Evolutionary conservation across 2,113 vertebrate species (phyloP), one percentile per base, ranked within the genome.

Genomic region (Tupaia chinensis): DNA sequence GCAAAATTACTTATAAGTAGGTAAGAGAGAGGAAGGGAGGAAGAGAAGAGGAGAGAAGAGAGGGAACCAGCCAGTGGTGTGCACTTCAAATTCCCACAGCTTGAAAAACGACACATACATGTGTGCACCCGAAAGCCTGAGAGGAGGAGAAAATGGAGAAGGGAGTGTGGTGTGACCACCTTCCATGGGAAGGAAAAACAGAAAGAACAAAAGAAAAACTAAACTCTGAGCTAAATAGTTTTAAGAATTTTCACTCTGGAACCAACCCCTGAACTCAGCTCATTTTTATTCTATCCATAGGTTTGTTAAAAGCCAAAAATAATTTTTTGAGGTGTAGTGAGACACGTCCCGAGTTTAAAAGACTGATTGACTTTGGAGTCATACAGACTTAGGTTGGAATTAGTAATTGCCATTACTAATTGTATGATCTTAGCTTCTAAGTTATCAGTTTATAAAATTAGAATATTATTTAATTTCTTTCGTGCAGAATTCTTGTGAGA

Each of bases 191-290:
- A 44, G 44, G 44, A 44, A 44, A 44, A n/a, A n/a, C n/a, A n/a
- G n/a, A n/a, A n/a, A n/a, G n/a, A n/a, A n/a, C n/a, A n/a, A n/a
- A n/a, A 44, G 76, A 78, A 93, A 91, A 83, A 77, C 72, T 88
- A 27, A 81, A 77, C 23, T 89, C 44, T 54, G 77, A 34, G 20
- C 70, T 78, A 53, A 83, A 27, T 65, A 85, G 66, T 69, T 89
- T n/a, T n/a, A 60, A 93, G 81, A 91, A 93, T 83, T 74, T 56
- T 78, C 69, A 91, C 22, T 87, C 53, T 78, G 58, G 65, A 95
- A 58, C 58, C 44, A 66, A 91, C 19, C 29, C 60, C 44, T 53
- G 58, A 60, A 83, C 66, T 94, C 70, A 91, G 92, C 81, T 72
- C 63, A 58, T 56, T 91, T 86, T 91, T 58, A 70, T 19, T 32